Evolutionary conservation across 2,113 vertebrate species (phyloP).

Genomic region (Tretioscincus oriximinensis): DNA sequence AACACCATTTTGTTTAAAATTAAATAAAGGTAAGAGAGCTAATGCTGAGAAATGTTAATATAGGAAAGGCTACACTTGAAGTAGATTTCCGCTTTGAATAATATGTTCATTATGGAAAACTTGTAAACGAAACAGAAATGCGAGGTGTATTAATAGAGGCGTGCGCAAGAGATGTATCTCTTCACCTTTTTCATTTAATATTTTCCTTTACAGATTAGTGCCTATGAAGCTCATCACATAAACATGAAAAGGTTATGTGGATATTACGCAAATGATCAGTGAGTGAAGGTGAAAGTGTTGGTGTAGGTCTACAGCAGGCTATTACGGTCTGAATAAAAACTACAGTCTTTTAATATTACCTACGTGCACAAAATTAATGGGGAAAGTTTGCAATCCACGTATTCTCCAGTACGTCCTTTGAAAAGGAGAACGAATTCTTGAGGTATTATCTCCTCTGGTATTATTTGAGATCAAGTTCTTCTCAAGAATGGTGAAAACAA

Average conservation of each 20-base stretch:
- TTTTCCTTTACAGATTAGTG: background rate
- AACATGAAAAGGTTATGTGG: background rate
- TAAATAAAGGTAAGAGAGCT: background rate
- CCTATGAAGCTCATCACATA: background rate
- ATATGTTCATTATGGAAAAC: background rate
- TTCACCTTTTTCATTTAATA: background rate
- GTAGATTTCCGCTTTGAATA: background rate
- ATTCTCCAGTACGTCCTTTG: background rate
- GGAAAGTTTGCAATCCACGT: background rate
- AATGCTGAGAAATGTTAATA: constrained; percentile 11
- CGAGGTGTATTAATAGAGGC: background rate
- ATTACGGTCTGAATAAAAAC: background rate
- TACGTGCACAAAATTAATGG: background rate
- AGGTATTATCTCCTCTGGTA: no score
- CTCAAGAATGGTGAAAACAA: background rate
- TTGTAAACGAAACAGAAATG: background rate
- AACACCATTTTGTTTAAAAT: background rate
- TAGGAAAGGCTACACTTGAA: background rate
- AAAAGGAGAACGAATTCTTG: background rate
- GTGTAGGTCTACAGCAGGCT: no score
- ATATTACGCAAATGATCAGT: background rate
- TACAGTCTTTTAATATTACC: background rate
- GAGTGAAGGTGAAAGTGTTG: background rate
- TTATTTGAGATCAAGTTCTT: background rate
- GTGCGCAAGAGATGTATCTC: background rate